These are phyloP conservation scores for Limnodromus scolopaceus DNA, from an alignment of 2,797 vertebrate species.

Conservation along the genomic window DNA sequence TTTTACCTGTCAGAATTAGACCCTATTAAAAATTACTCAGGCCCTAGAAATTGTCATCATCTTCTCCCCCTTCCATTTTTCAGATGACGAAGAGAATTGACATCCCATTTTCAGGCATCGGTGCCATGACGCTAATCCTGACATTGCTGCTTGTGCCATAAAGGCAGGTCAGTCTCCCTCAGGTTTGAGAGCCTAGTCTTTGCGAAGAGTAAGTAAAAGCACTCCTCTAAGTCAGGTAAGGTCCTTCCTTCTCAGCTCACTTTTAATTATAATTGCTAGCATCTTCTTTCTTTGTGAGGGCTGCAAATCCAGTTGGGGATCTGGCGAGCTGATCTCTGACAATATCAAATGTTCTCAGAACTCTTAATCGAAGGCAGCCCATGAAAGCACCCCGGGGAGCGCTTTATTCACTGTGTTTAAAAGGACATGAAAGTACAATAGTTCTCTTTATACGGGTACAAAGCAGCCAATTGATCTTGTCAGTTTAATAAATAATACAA, in stretches of 20 bases:
- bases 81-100: neutral
- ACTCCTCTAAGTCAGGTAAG: slow-evolving; percentile 28
- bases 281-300: slow-evolving; percentile 39
- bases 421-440: slow-evolving; percentile 71
- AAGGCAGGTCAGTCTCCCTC: slow-evolving; percentile 2
- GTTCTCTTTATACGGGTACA: slow-evolving; percentile 43
- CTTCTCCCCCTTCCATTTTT: neutral
- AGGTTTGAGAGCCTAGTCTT: slow-evolving; percentile 22
- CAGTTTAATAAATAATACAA: slow-evolving; percentile 74
- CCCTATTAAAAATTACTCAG: neutral
- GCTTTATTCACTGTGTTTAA: slow-evolving; percentile 70
- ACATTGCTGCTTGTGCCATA: neutral
- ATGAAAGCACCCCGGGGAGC: slow-evolving; percentile 53
- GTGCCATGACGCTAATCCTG: neutral
- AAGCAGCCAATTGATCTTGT: slow-evolving; percentile 71
- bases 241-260: slow-evolving; percentile 42
- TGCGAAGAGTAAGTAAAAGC: slow-evolving; percentile 46
- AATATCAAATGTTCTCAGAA: slow-evolving; percentile 66
- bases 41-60: neutral
- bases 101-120: neutral
- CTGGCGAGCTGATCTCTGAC: slow-evolving; percentile 37
- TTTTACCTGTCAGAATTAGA: neutral
- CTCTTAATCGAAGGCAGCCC: slow-evolving; percentile 65
- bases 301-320: slow-evolving; percentile 51
- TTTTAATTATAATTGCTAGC: slow-evolving; percentile 59